phyloP scores from a whole-genome alignment of 2,797 vertebrate genomes.

The Malacoraja senta region DNA sequence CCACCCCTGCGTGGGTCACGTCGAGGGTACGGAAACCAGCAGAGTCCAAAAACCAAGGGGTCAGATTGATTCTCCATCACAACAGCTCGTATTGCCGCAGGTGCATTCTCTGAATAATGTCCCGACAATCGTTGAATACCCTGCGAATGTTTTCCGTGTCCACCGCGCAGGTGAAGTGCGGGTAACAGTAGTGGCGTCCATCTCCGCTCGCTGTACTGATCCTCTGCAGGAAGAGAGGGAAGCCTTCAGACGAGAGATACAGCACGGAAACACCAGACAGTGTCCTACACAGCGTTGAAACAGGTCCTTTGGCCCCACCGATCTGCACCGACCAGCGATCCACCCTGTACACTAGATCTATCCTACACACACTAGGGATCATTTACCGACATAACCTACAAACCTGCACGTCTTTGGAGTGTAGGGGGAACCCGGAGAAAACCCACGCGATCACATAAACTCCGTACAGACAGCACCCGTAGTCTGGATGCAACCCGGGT shows the following conservation, averaged over 20 bases:
- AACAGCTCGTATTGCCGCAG: constrained; percentile 93
- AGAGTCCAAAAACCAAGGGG: constrained; percentile 58
- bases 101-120: constrained; percentile 97
- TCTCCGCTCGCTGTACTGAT: constrained; percentile 88
- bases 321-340: no score
- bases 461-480: no score
- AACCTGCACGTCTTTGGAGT: no score
- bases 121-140: constrained; percentile 92
- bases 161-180: constrained; percentile 90
- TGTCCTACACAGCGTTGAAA: no score
- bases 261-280: neutral
- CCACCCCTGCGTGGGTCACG: constrained; percentile 59
- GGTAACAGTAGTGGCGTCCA: constrained; percentile 88
- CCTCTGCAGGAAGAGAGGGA: constrained; percentile 59
- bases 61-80: constrained; percentile 64
- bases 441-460: no score
- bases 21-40: constrained; percentile 42
- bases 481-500: no score
- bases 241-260: neutral
- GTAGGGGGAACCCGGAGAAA: no score
- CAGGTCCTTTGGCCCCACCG: no score
- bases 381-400: no score
- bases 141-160: constrained; percentile 94
- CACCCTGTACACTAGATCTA: no score
- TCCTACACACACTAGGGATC: no score